These are phyloP conservation scores for Philaethria dido DNA, from an alignment of 2,888 invertebrate genomes.

Conservation along the genomic window DNA sequence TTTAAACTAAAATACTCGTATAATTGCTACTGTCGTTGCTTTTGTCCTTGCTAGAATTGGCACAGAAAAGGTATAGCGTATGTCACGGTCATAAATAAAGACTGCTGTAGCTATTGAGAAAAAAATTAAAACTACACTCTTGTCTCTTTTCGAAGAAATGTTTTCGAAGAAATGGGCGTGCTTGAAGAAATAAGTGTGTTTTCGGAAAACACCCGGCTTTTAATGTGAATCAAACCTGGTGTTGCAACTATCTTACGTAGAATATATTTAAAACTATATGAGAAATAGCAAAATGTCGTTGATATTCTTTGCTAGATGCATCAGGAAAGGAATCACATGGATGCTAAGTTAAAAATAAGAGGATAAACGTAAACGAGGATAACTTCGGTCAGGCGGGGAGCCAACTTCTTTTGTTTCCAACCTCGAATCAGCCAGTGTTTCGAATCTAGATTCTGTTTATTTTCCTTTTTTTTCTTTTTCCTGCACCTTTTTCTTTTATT, in stretches of 20 bases:
- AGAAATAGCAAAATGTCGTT: conserved; percentile 75
- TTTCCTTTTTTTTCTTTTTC: conserved; percentile 58
- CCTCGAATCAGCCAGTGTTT: conserved; percentile 81
- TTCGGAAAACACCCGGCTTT: no score
- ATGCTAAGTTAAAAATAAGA: conserved; percentile 67
- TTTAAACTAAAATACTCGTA: no score
- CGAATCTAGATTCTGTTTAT: conserved; percentile 82
- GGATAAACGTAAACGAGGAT: conserved; percentile 70
- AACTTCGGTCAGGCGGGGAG: conserved; percentile 82
- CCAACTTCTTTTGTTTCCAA: conserved; percentile 81
- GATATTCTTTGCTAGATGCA: conserved; percentile 80
- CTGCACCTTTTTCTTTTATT: conserved; percentile 81
- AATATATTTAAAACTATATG: conserved; percentile 58
- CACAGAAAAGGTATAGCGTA: no score
- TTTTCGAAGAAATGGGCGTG: no score
- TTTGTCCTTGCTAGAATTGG: no score
- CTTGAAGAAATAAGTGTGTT: no score
- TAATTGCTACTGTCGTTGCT: no score
- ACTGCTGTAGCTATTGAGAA: no score
- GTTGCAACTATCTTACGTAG: background rate
- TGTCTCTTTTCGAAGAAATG: no score
- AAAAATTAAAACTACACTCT: no score
- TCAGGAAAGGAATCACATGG: conserved; percentile 79
- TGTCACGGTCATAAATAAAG: no score
- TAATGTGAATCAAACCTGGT: no score